Evolutionary conservation across 2,113 vertebrate genomes (phyloP).

Genomic region (Ptychochromis oligacanthus): DNA sequence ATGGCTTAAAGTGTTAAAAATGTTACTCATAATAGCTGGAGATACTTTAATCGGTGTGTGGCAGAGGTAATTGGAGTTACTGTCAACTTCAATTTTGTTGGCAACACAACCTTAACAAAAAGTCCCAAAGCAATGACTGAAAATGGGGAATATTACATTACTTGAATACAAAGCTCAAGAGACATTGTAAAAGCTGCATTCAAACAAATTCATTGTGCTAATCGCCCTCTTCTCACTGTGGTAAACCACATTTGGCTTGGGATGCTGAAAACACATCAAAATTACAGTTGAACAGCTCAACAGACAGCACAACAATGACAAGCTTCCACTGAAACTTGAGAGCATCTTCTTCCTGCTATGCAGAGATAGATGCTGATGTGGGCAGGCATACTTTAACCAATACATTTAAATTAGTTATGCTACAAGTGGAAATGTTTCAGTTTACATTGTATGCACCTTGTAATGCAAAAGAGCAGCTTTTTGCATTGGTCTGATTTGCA

Average conservation of each 20-base stretch:
- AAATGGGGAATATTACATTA: no score
- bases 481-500: background rate
- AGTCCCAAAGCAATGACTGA: background rate
- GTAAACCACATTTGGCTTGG: background rate
- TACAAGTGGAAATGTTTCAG: background rate
- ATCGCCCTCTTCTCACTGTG: background rate
- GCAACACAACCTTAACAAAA: background rate
- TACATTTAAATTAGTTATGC: background rate
- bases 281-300: background rate
- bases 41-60: background rate
- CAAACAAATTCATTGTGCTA: background rate
- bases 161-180: background rate
- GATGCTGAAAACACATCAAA: background rate
- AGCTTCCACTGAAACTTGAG: background rate
- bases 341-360: background rate
- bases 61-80: background rate
- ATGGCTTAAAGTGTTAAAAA: constrained; percentile 1
- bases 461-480: background rate
- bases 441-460: background rate
- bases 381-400: background rate
- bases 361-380: background rate
- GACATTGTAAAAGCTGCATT: background rate
- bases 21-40: background rate
- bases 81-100: background rate
- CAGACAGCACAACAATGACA: background rate